phyloP scores from a whole-genome alignment of 2,888 invertebrate species.

The Dusona sp. region DNA sequence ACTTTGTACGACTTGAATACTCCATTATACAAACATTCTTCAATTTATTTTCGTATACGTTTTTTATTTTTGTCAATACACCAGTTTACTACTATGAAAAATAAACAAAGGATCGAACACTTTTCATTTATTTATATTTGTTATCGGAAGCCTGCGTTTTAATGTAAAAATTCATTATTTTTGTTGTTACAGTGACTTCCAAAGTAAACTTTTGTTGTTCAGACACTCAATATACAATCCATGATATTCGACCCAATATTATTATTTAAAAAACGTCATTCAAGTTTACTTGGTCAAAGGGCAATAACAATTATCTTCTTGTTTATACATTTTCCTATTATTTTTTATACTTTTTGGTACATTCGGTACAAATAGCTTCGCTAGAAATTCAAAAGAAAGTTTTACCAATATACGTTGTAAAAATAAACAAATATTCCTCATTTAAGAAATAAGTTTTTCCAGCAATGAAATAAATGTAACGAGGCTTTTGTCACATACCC shows the following conservation, averaged over 20 bases:
- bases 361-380: too few species aligned
- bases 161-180: neutral
- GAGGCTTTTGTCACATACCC: too few species aligned
- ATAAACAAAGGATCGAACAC: neutral
- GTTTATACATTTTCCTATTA: neutral
- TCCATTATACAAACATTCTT: neutral
- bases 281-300: neutral
- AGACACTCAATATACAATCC: neutral
- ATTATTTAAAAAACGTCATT: neutral
- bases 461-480: too few species aligned
- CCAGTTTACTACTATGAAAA: neutral
- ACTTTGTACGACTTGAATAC: neutral
- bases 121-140: neutral
- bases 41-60: neutral
- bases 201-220: neutral
- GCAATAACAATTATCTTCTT: neutral
- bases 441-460: too few species aligned
- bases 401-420: too few species aligned
- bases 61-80: neutral
- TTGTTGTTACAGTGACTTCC: neutral
- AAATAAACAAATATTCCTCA: too few species aligned
- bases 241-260: neutral
- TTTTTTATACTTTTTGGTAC: too few species aligned
- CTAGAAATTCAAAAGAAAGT: too few species aligned
- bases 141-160: neutral